phyloP scores from a whole-genome alignment of 2,888 invertebrate species.

The Volucella inflata region DNA sequence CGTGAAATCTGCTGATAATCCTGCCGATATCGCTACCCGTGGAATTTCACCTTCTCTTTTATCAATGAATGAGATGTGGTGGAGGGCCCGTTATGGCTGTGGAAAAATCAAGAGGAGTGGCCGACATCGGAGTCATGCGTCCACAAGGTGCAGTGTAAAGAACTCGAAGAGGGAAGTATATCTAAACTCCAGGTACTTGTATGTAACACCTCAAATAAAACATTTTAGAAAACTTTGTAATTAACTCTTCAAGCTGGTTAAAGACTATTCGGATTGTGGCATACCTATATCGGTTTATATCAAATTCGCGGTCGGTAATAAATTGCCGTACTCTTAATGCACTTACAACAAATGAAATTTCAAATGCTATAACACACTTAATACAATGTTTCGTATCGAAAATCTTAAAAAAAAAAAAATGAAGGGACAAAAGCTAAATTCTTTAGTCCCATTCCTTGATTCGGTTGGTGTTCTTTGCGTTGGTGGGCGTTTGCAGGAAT shows the following conservation, averaged over 20 bases:
- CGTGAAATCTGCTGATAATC: too few relatives aligned
- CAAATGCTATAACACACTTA: neutral
- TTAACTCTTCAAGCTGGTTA: neutral
- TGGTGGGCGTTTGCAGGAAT: constrained; percentile 20
- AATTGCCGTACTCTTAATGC: neutral
- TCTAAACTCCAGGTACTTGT: neutral
- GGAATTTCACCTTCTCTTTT: too few relatives aligned
- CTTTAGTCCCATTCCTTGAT: constrained; percentile 25
- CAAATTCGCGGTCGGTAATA: neutral
- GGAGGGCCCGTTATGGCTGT: constrained; percentile 63
- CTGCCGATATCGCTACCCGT: too few relatives aligned
- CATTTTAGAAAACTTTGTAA: neutral
- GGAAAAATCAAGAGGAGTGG: too few relatives aligned
- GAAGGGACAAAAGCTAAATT: constrained; percentile 6
- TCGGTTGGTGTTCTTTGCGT: constrained; percentile 5
- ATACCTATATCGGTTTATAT: neutral
- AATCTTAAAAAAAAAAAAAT: constrained; percentile 1
- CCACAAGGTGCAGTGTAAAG: neutral
- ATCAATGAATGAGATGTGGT: constrained; percentile 53
- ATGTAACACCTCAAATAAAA: neutral
- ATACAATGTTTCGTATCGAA: neutral
- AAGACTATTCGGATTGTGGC: constrained; percentile 5
- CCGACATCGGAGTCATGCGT: too few relatives aligned
- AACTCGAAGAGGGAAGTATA: neutral
- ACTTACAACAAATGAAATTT: neutral